Evolutionary conservation across 2,113 vertebrate species (phyloP), one percentile per base, ranked within the genome.

Genomic region (Platanista minor): DNA sequence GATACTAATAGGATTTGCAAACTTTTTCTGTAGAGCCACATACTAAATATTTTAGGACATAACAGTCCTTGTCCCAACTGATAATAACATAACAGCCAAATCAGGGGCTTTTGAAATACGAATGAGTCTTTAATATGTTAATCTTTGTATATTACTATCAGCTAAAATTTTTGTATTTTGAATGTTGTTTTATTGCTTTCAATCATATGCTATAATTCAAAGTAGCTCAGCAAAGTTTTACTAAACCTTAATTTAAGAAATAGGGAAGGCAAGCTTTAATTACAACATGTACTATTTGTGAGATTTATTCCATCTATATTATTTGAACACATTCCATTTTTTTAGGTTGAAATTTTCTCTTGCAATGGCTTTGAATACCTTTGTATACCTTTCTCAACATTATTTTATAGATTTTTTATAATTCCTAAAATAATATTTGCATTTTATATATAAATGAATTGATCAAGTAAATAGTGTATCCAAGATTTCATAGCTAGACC

Each of bases 101-200:
- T 66, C 6, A 8, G 14, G 52, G 41, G 25, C 13, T 95, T 94
- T 81, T 88, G 59, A 93, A 95, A 93, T 71, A 88, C 69, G 31
- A 95, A 87, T 84, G 36, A 46, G 36, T 72, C 23, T 83, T 25
- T 87, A 92, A 91, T 64, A 57, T 52, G 64, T 31, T 94, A 81
- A 82, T 86, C 81, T 89, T 81, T 77, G 25, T 57, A 91, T 87
- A 78, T 78, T 90, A 87, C 90, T 72, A 54, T 87, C 33, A 23
- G 21, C 39, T 31, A 92, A 82, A 21, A 11, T 36, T 75, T 87
- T 75, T 94, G 36, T 62, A 59, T 82, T 81, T 95, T 86, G 25
- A 61, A 54, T 96, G 5, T 36, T 52, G 49, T 29, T 78, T 92
- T 94, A 64, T 86, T 89, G 31, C 54, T 92, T 91, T 94, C 52